Conservation (phyloP, 2,797 vertebrate genomes). For the Alauda arvensis region DNA sequence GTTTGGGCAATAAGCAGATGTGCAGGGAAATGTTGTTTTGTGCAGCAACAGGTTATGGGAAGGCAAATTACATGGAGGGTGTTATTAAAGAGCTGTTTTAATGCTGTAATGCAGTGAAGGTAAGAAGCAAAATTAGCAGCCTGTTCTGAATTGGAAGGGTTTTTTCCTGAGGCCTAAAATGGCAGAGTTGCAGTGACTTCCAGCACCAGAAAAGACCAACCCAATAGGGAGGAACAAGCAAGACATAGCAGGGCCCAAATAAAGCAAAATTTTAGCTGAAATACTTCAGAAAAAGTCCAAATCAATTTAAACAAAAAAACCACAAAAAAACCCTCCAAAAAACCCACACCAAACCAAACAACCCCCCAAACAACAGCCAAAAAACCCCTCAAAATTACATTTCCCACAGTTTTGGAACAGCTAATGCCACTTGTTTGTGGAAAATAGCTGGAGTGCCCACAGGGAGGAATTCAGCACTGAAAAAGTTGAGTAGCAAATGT, state of each 20-base stretch:
- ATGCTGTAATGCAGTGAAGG: background rate
- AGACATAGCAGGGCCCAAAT: background rate
- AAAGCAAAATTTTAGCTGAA: background rate
- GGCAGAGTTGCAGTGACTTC: background rate
- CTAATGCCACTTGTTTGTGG: background rate
- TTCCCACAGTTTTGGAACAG: background rate
- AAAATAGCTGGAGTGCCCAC: background rate
- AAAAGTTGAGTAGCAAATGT: background rate
- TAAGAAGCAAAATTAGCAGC: background rate
- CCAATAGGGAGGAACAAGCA: background rate
- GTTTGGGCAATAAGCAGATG: background rate
- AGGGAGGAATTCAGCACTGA: conserved; percentile 22
- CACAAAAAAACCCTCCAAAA: background rate
- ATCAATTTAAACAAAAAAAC: background rate
- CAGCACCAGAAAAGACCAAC: background rate
- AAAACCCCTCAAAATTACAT: background rate
- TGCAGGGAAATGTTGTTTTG: background rate
- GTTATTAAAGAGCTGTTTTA: background rate
- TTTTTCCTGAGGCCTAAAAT: background rate
- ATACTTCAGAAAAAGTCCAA: background rate
- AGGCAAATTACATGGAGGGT: background rate
- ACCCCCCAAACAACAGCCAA: background rate
- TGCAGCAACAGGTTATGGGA: background rate
- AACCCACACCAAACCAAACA: background rate
- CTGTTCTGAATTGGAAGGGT: background rate